phyloP scores from a whole-genome alignment of 2,888 invertebrate genomes.

The Tetragonisca angustula region DNA sequence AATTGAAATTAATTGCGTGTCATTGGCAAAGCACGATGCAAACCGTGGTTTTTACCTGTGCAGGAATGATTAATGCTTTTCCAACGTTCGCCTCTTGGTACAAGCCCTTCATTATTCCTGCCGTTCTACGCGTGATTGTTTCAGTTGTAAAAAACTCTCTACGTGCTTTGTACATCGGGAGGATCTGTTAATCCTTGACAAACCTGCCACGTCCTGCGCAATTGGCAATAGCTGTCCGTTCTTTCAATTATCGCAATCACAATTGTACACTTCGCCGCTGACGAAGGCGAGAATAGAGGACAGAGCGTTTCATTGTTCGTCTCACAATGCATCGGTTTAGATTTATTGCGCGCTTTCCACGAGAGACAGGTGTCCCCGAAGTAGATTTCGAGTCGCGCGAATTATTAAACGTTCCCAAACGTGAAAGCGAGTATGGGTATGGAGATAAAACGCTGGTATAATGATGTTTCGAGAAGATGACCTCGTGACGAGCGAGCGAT shows the following conservation, averaged over 20 bases:
- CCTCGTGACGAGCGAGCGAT: constrained; percentile 47
- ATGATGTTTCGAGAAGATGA: constrained; percentile 53
- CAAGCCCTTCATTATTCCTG: constrained; percentile 22
- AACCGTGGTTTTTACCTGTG: constrained; percentile 12
- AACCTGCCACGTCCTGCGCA: constrained; percentile 3
- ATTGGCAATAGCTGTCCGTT: not conserved
- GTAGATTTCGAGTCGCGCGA: not conserved
- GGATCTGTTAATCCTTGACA: constrained; percentile 12
- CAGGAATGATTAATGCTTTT: constrained; percentile 46
- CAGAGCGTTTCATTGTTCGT: constrained; percentile 12
- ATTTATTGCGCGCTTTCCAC: not conserved
- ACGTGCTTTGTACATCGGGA: not conserved
- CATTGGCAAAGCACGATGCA: constrained; percentile 28
- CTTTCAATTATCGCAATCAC: constrained; percentile 3
- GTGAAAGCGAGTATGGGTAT: not conserved
- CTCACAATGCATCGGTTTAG: not conserved
- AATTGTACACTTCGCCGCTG: too few relatives aligned
- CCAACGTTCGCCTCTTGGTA: constrained; percentile 17
- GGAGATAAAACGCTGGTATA: constrained; percentile 17
- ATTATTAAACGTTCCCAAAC: not conserved
- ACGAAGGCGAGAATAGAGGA: not conserved
- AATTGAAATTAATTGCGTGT: constrained; percentile 61
- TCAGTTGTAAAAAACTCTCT: not conserved
- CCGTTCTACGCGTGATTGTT: not conserved
- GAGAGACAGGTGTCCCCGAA: not conserved